A percentile compares a stretch with the other conserved stretches of the same genome.
phyloP scores from a whole-genome alignment of 2,797 vertebrate species.

The Salarias fasciatus region DNA sequence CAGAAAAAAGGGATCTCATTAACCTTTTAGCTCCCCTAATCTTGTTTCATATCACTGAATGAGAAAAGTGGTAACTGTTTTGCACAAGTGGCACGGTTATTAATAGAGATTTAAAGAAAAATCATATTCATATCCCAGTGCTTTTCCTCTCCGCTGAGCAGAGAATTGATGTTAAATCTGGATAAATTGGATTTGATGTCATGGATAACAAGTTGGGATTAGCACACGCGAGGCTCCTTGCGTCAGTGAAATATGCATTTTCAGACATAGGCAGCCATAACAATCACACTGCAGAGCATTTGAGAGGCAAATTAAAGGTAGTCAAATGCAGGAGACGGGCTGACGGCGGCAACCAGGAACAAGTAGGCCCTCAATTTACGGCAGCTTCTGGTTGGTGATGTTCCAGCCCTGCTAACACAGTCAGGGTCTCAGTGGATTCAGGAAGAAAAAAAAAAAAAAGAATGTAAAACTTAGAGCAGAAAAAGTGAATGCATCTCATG shows the following conservation, averaged over 20 bases:
- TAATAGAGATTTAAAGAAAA: conserved; percentile 54
- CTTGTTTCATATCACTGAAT: conserved; percentile 63
- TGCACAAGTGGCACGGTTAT: conserved; percentile 41
- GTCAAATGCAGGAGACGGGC: conserved; percentile 69
- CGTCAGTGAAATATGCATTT: conserved; percentile 55
- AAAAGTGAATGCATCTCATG: conserved; percentile 60
- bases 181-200: conserved; percentile 78
- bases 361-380: conserved; percentile 44
- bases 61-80: conserved; percentile 51
- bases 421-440: conserved; percentile 40
- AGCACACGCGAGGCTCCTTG: conserved; percentile 42
- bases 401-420: conserved; percentile 39
- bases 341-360: conserved; percentile 57
- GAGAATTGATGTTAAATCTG: conserved; percentile 71
- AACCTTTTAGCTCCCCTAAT: conserved; percentile 77
- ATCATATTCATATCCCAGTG: conserved; percentile 51
- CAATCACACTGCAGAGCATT: conserved; percentile 45
- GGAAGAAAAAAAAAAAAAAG: conserved; percentile 10
- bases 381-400: conserved; percentile 33
- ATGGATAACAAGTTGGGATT: conserved; percentile 76
- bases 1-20: conserved; percentile 72
- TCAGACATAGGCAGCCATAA: conserved; percentile 39
- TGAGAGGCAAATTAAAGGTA: conserved; percentile 68
- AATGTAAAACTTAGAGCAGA: conserved; percentile 57
- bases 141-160: conserved; percentile 73